Percentiles rank a stretch among this genome's conserved stretches.
phyloP scores from a whole-genome alignment of 2,113 vertebrate genomes.

The Entelurus aequoreus region DNA sequence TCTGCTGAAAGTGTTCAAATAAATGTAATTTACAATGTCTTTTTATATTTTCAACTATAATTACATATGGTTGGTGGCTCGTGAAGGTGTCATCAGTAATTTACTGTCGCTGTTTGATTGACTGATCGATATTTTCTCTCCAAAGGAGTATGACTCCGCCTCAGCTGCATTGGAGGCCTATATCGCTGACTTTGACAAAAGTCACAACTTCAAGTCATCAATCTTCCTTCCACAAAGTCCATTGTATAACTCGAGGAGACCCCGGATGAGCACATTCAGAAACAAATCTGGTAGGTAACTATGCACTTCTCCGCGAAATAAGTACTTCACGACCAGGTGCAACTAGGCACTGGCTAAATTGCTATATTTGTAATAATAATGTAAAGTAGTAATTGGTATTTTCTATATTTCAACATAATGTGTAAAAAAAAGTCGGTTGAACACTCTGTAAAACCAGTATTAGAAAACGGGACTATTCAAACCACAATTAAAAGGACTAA shows the following conservation, averaged over 20 bases:
- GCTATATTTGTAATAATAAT: no score
- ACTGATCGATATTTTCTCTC: neutral
- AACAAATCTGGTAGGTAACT: constrained; percentile 65
- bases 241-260: neutral
- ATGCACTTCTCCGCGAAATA: neutral
- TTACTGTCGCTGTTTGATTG: neutral
- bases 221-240: constrained; percentile 26
- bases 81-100: neutral
- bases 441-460: no score
- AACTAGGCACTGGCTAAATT: no score
- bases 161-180: constrained; percentile 85
- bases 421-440: no score
- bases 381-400: no score
- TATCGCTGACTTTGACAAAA: constrained; percentile 80
- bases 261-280: constrained; percentile 21
- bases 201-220: constrained; percentile 17
- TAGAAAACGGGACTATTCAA: no score
- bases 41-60: no score
- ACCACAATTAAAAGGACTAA: no score
- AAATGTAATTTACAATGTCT: no score
- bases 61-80: neutral
- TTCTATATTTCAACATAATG: no score
- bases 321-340: no score
- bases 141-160: constrained; percentile 75
- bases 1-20: no score